Conservation (phyloP, 2,888 invertebrate genomes). For the Leucoma salicis region DNA sequence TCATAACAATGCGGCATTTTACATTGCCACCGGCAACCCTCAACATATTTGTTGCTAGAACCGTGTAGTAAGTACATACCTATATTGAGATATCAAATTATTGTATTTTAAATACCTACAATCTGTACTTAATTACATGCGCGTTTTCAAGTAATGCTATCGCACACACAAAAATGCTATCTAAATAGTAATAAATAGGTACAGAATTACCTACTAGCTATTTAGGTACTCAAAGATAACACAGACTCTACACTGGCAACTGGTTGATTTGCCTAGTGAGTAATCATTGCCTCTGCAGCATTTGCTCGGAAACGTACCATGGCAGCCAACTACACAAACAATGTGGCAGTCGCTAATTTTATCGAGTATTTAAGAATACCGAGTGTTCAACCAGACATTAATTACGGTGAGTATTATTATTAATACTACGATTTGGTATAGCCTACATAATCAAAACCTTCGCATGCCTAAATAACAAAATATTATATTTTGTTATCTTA, state of each 20-base stretch:
- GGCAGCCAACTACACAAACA: slow-evolving; percentile 59
- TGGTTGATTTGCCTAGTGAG: slow-evolving; percentile 12
- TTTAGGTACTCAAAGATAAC: slow-evolving; percentile 11
- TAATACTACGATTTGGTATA: background rate
- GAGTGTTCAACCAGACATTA: slow-evolving; percentile 88
- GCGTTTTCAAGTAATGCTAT: no score
- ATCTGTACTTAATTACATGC: no score
- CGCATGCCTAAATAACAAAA: background rate
- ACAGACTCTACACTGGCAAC: slow-evolving; percentile 11
- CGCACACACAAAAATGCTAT: no score
- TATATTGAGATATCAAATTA: no score
- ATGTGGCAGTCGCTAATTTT: slow-evolving; percentile 85
- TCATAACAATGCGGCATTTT: no score
- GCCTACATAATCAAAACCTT: background rate
- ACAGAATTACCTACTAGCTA: background rate
- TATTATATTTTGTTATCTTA: background rate
- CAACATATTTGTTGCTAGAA: no score
- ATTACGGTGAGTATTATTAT: slow-evolving; percentile 83
- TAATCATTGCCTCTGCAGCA: slow-evolving; percentile 35
- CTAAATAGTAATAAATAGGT: no score
- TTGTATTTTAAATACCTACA: no score
- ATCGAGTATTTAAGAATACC: slow-evolving; percentile 88
- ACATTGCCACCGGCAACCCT: no score
- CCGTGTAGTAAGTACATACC: no score
- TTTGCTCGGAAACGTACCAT: slow-evolving; percentile 40